Conservation (phyloP, 2,888 invertebrate species). For the Baccha elongata region DNA sequence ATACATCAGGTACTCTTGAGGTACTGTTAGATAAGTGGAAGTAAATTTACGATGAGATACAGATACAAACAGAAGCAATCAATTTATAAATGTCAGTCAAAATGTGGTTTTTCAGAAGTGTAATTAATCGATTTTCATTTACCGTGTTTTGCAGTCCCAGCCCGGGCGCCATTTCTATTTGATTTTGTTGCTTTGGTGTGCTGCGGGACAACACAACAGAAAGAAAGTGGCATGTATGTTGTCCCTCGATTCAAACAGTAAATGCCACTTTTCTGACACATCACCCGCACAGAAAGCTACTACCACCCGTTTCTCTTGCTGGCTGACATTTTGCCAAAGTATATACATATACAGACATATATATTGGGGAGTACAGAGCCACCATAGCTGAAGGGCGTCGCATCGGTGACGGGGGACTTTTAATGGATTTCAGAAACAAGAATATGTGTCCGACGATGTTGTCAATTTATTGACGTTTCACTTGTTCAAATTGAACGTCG, state of each 20-base stretch:
- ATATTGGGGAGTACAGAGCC: background rate
- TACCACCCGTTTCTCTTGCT: conserved; percentile 18
- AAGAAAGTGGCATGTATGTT: conserved; percentile 41
- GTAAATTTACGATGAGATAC: conserved; percentile 75
- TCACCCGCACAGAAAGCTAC: conserved; percentile 7
- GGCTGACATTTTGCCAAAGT: conserved; percentile 38
- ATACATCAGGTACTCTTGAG: background rate
- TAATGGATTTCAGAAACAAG: conserved; percentile 72
- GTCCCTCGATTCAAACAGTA: conserved; percentile 28
- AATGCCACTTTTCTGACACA: conserved; percentile 35
- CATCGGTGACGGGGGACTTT: conserved; percentile 8
- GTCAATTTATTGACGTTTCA: conserved; percentile 69
- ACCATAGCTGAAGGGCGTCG: background rate
- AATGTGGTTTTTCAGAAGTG: conserved; percentile 76
- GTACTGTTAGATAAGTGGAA: conserved; percentile 9
- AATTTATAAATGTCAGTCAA: conserved; percentile 78
- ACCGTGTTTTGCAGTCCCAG: conserved; percentile 43
- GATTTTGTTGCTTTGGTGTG: background rate
- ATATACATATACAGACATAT: conserved; percentile 13
- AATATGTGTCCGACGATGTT: conserved; percentile 64
- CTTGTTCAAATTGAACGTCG: conserved; percentile 63
- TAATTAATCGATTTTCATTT: conserved; percentile 77
- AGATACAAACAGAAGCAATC: conserved; percentile 76
- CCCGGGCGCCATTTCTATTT: background rate
- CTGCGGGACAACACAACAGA: background rate